Evolutionary conservation across 2,113 vertebrate species (phyloP), one percentile per base, ranked within the genome.

Genomic region (Crotalus helleri): DNA sequence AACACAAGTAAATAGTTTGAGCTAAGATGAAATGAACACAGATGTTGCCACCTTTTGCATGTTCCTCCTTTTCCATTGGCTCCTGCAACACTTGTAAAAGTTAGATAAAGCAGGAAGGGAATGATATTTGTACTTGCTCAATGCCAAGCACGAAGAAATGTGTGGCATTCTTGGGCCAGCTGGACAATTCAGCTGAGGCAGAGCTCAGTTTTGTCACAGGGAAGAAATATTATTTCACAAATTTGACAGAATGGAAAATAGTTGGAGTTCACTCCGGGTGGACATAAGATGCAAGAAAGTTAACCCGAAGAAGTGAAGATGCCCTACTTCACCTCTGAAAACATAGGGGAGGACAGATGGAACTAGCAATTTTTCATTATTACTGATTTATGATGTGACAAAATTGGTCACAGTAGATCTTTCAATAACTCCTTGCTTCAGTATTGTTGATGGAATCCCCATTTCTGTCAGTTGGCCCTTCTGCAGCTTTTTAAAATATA

Each of bases 11-110:
- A 97, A 98, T 97, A 97, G 97, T 96, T 97, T 95, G 93, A 96
- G 96, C 90, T 51, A 94, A 96, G 97, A 96, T 93, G 95, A 96
- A 96, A 92, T 44, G 94, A 97, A 95, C 97, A 95, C 97, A 98
- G 97, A 98, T 98, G 98, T 97, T 96, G 96, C 97, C 97, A 97
- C 97, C 97, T 98, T 97, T 97, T 97, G 97, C 96, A 97, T 6
- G 15, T 91, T 96, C 92, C 96, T 97, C 96, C 95, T 96, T 98
- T 97, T 96, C 96, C 97, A 95, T 94, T 97, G 96, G 94, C 95
- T 97, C 96, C 96, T 97, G 86, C 96, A 95, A 93, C 95, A 87
- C 96, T 97, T 97, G 95, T 92, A 94, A 97, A 96, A 95, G 95
- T 96, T 96, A 92, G 94, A 94, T 92, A 94, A 95, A 96, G 97